Evolutionary conservation across 2,888 invertebrate genomes (phyloP).

Genomic region (Pocota personata): DNA sequence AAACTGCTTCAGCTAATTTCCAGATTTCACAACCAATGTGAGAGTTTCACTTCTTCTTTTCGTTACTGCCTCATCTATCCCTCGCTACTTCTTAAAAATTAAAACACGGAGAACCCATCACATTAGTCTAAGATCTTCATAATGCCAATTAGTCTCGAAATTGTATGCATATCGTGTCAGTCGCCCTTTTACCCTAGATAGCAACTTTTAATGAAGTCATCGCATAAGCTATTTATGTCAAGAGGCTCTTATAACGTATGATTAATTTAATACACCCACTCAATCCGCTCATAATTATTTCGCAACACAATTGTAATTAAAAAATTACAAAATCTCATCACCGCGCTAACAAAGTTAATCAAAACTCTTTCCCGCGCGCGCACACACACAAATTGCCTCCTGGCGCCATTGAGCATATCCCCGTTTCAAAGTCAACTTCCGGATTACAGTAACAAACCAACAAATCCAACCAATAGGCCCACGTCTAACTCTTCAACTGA

Average conservation of each 20-base stretch:
- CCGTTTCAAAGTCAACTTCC: constrained; percentile 29
- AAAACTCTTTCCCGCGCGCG: constrained; percentile 63
- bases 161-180: neutral
- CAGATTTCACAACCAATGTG: too few species aligned
- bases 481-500: constrained; percentile 67
- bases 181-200: neutral
- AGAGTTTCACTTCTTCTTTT: too few species aligned
- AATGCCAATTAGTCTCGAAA: constrained; percentile 15
- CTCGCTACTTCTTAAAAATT: neutral
- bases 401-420: neutral
- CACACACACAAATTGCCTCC: constrained; percentile 16
- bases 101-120: neutral
- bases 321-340: constrained; percentile 66
- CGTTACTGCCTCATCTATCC: too few species aligned
- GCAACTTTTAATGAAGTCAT: constrained; percentile 24
- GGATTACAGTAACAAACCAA: neutral
- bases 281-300: constrained; percentile 49
- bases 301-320: constrained; percentile 59
- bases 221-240: neutral
- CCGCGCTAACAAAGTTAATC: constrained; percentile 65
- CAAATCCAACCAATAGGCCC: constrained; percentile 1
- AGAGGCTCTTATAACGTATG: constrained; percentile 28
- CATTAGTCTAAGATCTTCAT: neutral
- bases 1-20: too few species aligned
- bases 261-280: constrained; percentile 51